Conservation (phyloP, 2,113 vertebrate genomes). For the Lanius collurio region DNA sequence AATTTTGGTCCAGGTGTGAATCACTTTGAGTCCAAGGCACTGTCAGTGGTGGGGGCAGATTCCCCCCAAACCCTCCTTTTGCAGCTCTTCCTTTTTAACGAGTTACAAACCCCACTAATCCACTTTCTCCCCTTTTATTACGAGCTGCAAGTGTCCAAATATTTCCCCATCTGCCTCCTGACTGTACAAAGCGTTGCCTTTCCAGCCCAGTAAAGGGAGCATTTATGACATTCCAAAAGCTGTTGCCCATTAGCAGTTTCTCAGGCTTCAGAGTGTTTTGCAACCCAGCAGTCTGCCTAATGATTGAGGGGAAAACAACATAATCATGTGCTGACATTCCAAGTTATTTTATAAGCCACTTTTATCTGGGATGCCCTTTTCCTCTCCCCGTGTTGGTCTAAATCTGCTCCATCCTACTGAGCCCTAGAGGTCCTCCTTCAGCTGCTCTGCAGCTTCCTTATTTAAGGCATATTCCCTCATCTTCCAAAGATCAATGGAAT, state of each 20-base stretch:
- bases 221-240: slow-evolving; percentile 62
- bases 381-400: neutral
- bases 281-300: slow-evolving; percentile 46
- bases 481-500: neutral
- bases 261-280: slow-evolving; percentile 58
- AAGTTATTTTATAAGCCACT: slow-evolving; percentile 61
- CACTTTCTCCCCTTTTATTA: slow-evolving; percentile 37
- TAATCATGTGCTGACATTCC: slow-evolving; percentile 68
- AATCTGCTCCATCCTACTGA: neutral
- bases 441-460: neutral
- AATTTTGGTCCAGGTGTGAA: neutral
- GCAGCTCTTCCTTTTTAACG: neutral
- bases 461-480: neutral
- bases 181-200: neutral
- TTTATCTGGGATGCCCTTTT: slow-evolving; percentile 38
- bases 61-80: neutral
- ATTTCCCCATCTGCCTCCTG: slow-evolving; percentile 24
- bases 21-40: neutral
- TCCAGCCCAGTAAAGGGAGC: slow-evolving; percentile 29
- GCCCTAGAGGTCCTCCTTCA: neutral
- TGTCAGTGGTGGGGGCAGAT: neutral
- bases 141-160: slow-evolving; percentile 10
- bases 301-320: slow-evolving; percentile 60
- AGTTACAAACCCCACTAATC: slow-evolving; percentile 38
- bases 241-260: slow-evolving; percentile 66